phyloP scores from a whole-genome alignment of 2,888 invertebrate genomes.

The Drosophila mimica region DNA sequence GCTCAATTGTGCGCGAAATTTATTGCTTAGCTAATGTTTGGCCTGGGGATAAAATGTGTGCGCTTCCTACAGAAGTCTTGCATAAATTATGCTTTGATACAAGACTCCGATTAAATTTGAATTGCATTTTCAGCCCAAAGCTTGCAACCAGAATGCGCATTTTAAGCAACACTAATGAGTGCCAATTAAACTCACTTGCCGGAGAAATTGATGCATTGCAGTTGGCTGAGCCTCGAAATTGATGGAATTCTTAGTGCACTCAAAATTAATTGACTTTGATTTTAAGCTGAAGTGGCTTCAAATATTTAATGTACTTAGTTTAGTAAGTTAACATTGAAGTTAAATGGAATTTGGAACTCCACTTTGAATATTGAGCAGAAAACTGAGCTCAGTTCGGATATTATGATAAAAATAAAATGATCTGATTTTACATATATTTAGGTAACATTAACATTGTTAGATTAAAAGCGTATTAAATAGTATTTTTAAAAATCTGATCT shows the following conservation, averaged over 20 bases:
- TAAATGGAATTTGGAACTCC: neutral
- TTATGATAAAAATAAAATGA: neutral
- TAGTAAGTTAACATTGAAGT: neutral
- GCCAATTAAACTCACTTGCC: slow-evolving; percentile 48
- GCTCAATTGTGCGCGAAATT: slow-evolving; percentile 75
- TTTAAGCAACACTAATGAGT: slow-evolving; percentile 47
- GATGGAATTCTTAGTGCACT: slow-evolving; percentile 4
- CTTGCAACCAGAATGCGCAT: slow-evolving; percentile 33
- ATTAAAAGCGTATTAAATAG: neutral
- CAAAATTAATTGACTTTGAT: neutral
- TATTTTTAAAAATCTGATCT: neutral
- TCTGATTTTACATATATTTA: neutral
- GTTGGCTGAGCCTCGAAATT: slow-evolving; percentile 23
- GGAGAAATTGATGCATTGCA: slow-evolving; percentile 41
- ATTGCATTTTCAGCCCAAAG: slow-evolving; percentile 38
- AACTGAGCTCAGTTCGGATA: neutral
- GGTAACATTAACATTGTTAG: neutral
- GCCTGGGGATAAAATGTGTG: slow-evolving; percentile 65
- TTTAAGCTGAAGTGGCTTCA: neutral
- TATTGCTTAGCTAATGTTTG: slow-evolving; percentile 74
- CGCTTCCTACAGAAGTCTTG: slow-evolving; percentile 46
- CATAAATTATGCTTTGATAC: slow-evolving; percentile 65
- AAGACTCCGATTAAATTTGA: slow-evolving; percentile 56
- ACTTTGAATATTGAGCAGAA: neutral
- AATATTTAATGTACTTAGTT: slow-evolving; percentile 1